Evolutionary conservation across 1,140 invertebrate species (phyloP).

Genomic region (Drosophila melanica): DNA sequence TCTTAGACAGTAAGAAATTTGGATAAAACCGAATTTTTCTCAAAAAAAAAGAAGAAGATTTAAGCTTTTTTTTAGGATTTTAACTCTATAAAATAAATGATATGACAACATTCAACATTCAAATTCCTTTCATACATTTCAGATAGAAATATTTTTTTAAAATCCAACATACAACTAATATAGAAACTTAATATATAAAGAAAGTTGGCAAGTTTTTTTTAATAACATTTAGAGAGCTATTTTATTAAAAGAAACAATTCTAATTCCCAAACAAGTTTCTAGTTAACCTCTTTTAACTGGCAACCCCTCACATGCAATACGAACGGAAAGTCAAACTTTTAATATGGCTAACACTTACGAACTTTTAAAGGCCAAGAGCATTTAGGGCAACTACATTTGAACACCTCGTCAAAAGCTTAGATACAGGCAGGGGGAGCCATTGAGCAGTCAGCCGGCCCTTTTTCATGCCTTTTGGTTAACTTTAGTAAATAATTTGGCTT

Average conservation of each 20-base stretch:
- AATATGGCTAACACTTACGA: neutral
- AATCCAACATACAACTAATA: no score
- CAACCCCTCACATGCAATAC: conserved; percentile 9
- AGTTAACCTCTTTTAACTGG: neutral
- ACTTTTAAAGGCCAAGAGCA: conserved; percentile 38
- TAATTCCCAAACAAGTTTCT: neutral
- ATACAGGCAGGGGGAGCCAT: neutral
- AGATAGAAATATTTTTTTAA: no score
- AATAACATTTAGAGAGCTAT: no score
- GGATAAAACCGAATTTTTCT: no score
- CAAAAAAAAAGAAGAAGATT: no score
- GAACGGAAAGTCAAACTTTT: conserved; percentile 28
- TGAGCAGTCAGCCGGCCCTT: neutral
- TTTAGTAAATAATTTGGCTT: conserved; percentile 78
- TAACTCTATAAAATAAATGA: no score
- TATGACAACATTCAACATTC: no score
- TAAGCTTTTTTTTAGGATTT: no score
- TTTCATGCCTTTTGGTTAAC: conserved; percentile 30
- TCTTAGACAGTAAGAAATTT: neutral
- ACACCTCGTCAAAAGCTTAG: conserved; percentile 19
- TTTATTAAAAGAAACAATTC: neutral
- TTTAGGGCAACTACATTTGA: conserved; percentile 23
- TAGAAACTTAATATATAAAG: no score
- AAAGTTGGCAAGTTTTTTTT: no score
- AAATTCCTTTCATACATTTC: no score